These are phyloP conservation scores for Cinclus cinclus DNA, from an alignment of 2,113 vertebrate species.

Conservation along the genomic window DNA sequence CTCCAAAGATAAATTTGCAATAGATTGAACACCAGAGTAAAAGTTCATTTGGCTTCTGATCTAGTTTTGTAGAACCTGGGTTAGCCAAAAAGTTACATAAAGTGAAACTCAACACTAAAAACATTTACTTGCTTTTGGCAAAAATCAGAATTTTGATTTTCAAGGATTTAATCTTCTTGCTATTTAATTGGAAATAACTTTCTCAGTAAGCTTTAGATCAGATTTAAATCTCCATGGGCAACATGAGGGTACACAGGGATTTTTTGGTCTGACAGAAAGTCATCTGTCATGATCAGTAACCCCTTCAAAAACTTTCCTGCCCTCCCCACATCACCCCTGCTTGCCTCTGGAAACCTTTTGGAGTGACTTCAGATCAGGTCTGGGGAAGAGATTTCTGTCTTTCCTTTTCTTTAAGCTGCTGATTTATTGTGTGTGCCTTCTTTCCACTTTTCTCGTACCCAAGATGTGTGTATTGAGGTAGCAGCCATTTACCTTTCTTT, in stretches of 20 bases:
- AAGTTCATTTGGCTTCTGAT: slow-evolving; percentile 23
- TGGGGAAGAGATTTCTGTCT: not conserved
- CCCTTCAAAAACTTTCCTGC: not conserved
- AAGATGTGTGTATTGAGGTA: not conserved
- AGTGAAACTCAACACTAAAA: not conserved
- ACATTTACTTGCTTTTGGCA: not conserved
- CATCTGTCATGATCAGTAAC: not conserved
- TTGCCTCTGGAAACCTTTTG: not conserved
- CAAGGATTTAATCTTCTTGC: not conserved
- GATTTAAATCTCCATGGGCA: not conserved
- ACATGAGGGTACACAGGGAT: fast-evolving
- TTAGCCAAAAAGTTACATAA: not conserved
- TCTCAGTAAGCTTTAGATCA: not conserved
- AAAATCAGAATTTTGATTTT: not conserved
- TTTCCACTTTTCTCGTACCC: not conserved
- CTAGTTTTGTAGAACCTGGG: not conserved
- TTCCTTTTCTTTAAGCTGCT: not conserved
- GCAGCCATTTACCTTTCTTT: not conserved
- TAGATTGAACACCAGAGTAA: not conserved
- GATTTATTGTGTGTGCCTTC: not conserved
- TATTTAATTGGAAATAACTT: not conserved
- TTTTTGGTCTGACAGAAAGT: not conserved
- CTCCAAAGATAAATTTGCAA: not conserved
- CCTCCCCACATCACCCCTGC: not conserved
- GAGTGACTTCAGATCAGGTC: not conserved